Evolutionary conservation across 92 coral and sea anemone species (phyloP).

Genomic region (Phenganax marumi): DNA sequence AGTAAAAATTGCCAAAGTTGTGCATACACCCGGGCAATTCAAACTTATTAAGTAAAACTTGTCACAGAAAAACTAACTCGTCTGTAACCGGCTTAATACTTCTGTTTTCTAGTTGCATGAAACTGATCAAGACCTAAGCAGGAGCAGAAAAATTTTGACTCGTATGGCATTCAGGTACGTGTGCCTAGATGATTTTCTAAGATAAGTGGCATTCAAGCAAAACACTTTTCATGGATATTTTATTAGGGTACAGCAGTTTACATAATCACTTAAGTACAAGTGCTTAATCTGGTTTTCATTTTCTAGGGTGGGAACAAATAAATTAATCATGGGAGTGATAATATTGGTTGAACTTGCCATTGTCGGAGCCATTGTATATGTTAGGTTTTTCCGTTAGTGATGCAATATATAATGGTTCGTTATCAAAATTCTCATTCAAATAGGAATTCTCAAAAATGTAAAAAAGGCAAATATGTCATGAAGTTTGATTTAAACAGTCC

Average conservation of each 20-base stretch:
- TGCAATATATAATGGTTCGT: not conserved
- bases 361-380: constrained; percentile 84
- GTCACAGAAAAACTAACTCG: no score
- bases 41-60: no score
- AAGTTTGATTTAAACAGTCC: no score
- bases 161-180: constrained; percentile 94
- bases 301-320: constrained; percentile 95
- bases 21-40: no score
- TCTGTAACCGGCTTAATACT: not conserved
- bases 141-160: constrained; percentile 85
- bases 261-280: not conserved
- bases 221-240: not conserved
- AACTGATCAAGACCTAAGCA: constrained; percentile 76
- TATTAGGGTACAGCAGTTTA: not conserved
- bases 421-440: not conserved
- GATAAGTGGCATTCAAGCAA: constrained; percentile 90
- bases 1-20: no score
- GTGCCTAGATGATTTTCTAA: constrained; percentile 41
- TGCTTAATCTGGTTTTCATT: not conserved
- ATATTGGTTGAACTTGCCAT: constrained; percentile 89
- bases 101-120: constrained; percentile 66
- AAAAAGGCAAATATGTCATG: no score
- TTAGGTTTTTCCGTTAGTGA: constrained; percentile 58
- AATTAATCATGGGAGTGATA: constrained; percentile 71
- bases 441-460: no score